Evolutionary conservation across 2,888 invertebrate genomes (phyloP).

Genomic region (Kryphioiulus occultus): DNA sequence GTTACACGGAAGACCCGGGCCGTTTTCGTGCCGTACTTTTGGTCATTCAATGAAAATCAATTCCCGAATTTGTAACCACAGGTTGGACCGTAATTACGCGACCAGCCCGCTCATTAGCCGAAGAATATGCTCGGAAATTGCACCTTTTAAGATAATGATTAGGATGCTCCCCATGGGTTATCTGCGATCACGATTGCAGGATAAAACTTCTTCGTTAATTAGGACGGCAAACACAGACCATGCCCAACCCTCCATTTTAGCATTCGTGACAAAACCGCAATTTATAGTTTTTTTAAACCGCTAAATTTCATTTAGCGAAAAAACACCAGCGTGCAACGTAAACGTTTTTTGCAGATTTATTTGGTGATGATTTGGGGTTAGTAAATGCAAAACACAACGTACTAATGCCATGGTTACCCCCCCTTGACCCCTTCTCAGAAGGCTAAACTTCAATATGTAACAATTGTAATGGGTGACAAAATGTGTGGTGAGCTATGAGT

Average conservation of each 20-base stretch:
- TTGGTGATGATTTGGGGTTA: neutral
- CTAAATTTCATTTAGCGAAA: neutral
- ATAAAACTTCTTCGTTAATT: neutral
- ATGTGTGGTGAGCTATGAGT: no score
- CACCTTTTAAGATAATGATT: constrained; percentile 9
- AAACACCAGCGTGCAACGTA: neutral
- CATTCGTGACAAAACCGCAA: neutral
- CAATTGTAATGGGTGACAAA: no score
- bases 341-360: neutral
- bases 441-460: no score
- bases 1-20: neutral
- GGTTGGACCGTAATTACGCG: neutral
- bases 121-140: neutral
- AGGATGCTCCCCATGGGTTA: neutral
- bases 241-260: neutral
- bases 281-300: neutral
- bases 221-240: neutral
- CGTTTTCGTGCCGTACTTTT: neutral
- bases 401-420: no score
- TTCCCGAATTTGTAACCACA: constrained; percentile 9
- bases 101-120: neutral
- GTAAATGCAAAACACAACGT: no score
- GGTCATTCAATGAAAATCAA: neutral
- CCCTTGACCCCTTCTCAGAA: no score
- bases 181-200: neutral